phyloP scores from a whole-genome alignment of 2,113 vertebrate species.

The Murina feae region DNA sequence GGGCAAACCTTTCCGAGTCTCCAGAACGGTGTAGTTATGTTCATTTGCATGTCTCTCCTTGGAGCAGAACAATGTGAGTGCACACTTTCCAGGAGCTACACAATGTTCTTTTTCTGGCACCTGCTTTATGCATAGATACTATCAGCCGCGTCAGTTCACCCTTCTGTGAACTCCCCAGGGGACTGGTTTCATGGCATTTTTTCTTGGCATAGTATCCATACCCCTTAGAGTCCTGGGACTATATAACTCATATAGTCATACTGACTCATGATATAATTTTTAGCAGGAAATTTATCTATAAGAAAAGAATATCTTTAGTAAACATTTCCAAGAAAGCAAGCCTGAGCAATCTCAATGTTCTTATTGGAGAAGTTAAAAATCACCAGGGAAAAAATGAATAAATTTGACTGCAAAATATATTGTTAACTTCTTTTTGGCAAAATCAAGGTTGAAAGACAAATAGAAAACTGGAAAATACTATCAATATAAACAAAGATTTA shows the following conservation, averaged over 20 bases:
- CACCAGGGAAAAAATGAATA: not conserved
- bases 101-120: not conserved
- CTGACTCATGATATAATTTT: not conserved
- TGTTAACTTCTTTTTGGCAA: not conserved
- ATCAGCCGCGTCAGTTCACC: not conserved
- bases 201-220: not conserved
- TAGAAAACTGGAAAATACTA: not conserved
- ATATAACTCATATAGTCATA: too few relatives aligned
- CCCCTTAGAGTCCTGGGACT: not conserved
- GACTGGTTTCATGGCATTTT: not conserved
- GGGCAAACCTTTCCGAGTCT: not conserved
- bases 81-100: not conserved
- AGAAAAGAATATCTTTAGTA: not conserved
- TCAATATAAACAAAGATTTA: not conserved
- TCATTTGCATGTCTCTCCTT: not conserved
- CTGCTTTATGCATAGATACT: not conserved
- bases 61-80: not conserved
- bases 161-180: not conserved
- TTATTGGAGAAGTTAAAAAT: slow-evolving; percentile 15
- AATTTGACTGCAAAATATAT: not conserved
- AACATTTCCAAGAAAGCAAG: slow-evolving; percentile 8
- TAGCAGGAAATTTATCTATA: not conserved
- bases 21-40: not conserved
- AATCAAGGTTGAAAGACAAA: slow-evolving; percentile 21
- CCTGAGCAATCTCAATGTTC: not conserved